Base-by-base conservation (phyloP, 2,888 invertebrate species). In the Drosophila demipolita region DNA sequence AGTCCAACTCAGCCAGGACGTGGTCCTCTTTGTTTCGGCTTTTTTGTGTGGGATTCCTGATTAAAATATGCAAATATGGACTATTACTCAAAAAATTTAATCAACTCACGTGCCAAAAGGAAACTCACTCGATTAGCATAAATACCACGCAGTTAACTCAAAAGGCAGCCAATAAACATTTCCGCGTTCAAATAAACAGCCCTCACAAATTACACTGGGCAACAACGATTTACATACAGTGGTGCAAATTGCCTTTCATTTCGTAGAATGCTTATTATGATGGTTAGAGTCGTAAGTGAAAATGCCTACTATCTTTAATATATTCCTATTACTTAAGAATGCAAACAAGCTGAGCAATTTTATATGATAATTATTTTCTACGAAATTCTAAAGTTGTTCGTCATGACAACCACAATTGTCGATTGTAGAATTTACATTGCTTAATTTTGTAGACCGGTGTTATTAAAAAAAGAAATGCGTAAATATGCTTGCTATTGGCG, bases 1-100 rank as follows among this genome's bases (percentile, higher is more conserved):
- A 91, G 88, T 80, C 29, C 12, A 17, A 57, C 32, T 57, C 71
- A 48, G 52, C 38, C 53, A 60, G 50, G 12, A 40, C 36, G 35
- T 35, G 48, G 33, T 26, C 17, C 45, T 20, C 45, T 45, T 45
- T 45, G 45, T 45, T 26, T 45, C 26, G 15, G 8, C 15, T 1
- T 15, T 23, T 45, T 7, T 7, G 45, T 32, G 12, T 11, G 45
- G 12, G 17, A 23, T 54, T 50, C 29, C 83, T 84, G 87, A 87
- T 89, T 86, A 86, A 87, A 86, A 86, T 78, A 78, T 86, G 85
- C 80, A 86, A 89, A 85, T 85, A 74, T 58, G 60, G 80, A 55
- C 83, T 67, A 84, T 84, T 84, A 81, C 79, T 88, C 87, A 88
- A 82, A 83, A 89, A 89, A 85, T 89, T 84, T 85, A 89, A 85